These are phyloP conservation scores for Beroe forskalii DNA, from an alignment of 37 sponge, comb jelly and placozoan species.

Conservation along the genomic window DNA sequence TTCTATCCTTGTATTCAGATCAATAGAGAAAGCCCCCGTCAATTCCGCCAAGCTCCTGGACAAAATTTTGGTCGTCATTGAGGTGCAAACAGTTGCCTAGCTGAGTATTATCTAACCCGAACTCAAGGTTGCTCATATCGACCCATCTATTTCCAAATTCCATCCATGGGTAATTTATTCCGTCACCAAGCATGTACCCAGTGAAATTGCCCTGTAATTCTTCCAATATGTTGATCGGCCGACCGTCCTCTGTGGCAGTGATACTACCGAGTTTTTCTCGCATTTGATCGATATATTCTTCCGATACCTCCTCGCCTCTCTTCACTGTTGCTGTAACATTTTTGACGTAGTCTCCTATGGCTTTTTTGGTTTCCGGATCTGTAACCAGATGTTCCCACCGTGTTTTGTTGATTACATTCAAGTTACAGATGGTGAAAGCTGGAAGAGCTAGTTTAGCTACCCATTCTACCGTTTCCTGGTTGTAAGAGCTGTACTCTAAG, in stretches of 20 bases:
- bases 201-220: background rate
- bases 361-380: background rate
- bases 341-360: background rate
- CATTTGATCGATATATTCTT: background rate
- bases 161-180: background rate
- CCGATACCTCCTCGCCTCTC: background rate
- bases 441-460: background rate
- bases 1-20: background rate
- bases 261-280: background rate
- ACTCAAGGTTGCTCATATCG: background rate
- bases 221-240: background rate
- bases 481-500: constrained; percentile 18
- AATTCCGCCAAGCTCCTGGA: background rate
- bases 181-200: background rate
- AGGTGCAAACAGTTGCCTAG: background rate
- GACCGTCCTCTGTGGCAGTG: background rate
- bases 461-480: background rate
- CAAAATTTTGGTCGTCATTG: background rate
- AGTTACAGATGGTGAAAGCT: constrained; percentile 31
- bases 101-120: background rate
- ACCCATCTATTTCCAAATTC: background rate
- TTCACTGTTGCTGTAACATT: background rate
- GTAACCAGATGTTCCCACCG: background rate
- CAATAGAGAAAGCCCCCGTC: background rate
- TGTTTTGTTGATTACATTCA: constrained; percentile 21